Base-by-base conservation (phyloP, 92 coral and sea anemone genomes). In the Parazoanthus darwini region DNA sequence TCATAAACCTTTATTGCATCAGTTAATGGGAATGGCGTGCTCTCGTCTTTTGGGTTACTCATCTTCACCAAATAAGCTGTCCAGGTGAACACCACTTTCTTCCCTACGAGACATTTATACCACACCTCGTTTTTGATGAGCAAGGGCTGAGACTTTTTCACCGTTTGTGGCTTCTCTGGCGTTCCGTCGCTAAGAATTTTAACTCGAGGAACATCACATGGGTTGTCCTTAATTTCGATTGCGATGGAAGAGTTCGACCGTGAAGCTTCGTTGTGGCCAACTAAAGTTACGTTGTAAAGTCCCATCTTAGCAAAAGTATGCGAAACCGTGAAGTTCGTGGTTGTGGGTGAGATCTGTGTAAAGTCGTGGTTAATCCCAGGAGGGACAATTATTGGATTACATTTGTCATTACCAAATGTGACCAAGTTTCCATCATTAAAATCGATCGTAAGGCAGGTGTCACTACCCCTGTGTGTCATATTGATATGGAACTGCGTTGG, bases 61-160 rank as follows among this genome's bases (percentile, higher is more conserved):
- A 65, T 59, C 25, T 90, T 81, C 8, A 91, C 94, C 82, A 87
- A 84, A 88, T 88, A 90, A 3, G 91, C 98, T 18, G 89, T 82
- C 98, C 99, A 96, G 5, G 90, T 89, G 54, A 96, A 89, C 4
- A 91, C 88, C 63, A 95, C 81, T 14, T 88, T 91, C n/a, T 90
- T 36, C 0, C 96, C 99, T 63, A 96, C 99, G 13, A 93, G 96
- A 58, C 99, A 96, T 26, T 80, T 91, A 79, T 82, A 92, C 81
- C 51, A 72, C 37, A 92, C 94, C n/a, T 92, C 88, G 50, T 88
- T 67, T 43, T 90, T 83, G 3, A 96, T 81, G 1, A 91, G 86
- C 72, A 95, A 72, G 38, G 79, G 86, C 22, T 91, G 89, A 10
- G 98, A 93, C 76, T 87, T 94, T 72, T 86, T 88, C 25, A 96